These are phyloP conservation scores for Otus sunia DNA, from an alignment of 2,113 vertebrate species.

Conservation along the genomic window DNA sequence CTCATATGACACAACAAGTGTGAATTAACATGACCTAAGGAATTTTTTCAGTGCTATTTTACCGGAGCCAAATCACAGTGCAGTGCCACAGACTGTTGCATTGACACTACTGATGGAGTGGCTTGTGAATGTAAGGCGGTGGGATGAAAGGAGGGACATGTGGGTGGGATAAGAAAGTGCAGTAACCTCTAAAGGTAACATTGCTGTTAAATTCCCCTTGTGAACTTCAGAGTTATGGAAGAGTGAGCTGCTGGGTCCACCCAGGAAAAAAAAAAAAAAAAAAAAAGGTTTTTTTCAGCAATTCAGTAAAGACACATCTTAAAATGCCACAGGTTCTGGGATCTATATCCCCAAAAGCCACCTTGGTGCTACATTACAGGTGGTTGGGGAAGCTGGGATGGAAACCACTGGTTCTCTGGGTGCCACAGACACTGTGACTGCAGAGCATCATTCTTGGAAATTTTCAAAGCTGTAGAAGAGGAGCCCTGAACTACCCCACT, in stretches of 20 bases:
- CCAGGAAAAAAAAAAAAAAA: not conserved
- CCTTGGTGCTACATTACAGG: accelerated
- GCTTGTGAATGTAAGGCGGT: not conserved
- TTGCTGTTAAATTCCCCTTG: not conserved
- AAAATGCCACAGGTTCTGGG: not conserved
- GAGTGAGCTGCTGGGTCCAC: not conserved
- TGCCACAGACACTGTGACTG: not conserved
- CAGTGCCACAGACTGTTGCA: not conserved
- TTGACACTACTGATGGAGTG: not conserved
- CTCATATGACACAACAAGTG: not conserved
- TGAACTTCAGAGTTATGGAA: not conserved
- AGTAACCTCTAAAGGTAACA: not conserved
- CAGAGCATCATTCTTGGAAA: not conserved
- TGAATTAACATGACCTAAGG: not conserved
- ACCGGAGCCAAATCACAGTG: not conserved
- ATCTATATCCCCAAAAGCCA: not conserved
- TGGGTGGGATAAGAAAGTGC: not conserved
- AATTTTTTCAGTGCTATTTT: not conserved
- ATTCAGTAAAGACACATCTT: not conserved
- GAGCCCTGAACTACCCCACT: not conserved
- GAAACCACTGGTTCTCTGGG: not conserved
- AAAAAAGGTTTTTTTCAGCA: not conserved
- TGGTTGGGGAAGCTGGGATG: not conserved
- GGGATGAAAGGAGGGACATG: not conserved
- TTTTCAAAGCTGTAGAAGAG: not conserved